Conservation (phyloP, 2,113 vertebrate genomes). For the Catharus fuscescens region DNA sequence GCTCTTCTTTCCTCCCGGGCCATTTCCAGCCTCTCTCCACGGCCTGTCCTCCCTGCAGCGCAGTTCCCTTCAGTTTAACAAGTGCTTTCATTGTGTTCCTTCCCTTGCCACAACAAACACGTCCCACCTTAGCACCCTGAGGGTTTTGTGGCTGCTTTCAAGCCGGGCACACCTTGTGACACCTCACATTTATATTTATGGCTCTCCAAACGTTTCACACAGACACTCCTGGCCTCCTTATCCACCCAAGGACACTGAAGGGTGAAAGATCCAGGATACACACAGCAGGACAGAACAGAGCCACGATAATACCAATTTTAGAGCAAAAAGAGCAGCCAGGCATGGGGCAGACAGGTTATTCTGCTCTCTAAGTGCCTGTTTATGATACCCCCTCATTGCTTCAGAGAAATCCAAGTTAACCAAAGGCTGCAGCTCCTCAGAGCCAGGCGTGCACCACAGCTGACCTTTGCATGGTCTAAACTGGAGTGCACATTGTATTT, state of each 20-base stretch:
- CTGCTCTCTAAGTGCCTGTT: not conserved
- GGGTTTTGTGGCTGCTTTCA: not conserved
- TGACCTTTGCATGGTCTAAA: conserved; percentile 58
- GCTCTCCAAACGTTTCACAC: not conserved
- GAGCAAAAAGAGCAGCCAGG: not conserved
- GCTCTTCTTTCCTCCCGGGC: not conserved
- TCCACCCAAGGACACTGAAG: not conserved
- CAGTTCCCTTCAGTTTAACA: not conserved
- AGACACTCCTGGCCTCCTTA: not conserved
- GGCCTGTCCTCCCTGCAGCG: not conserved
- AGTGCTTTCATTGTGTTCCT: not conserved
- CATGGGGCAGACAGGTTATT: not conserved
- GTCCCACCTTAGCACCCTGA: not conserved
- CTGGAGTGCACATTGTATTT: conserved; percentile 50
- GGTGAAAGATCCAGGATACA: not conserved
- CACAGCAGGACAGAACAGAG: not conserved
- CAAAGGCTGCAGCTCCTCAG: not conserved
- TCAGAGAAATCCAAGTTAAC: not conserved
- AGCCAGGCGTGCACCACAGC: not conserved
- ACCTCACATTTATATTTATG: not conserved
- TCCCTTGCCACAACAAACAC: not conserved
- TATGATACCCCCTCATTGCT: not conserved
- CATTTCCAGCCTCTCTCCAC: not conserved
- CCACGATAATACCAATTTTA: not conserved
- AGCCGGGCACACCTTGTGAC: not conserved